phyloP scores from a whole-genome alignment of 1,140 invertebrate species.

The Centruroides vittatus region DNA sequence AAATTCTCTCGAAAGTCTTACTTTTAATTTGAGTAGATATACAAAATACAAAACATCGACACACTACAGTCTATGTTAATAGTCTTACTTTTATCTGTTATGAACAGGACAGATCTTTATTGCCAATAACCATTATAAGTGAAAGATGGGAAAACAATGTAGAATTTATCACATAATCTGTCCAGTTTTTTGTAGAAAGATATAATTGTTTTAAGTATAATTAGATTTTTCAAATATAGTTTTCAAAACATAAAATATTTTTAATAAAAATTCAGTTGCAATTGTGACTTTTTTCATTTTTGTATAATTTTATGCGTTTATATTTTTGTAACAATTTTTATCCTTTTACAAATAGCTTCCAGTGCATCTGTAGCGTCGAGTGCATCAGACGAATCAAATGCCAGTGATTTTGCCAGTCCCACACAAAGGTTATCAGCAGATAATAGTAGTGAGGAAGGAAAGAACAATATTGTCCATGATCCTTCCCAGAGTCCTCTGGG shows the following conservation, averaged over 20 bases:
- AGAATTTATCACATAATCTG: no score
- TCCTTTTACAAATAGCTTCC: slow-evolving; percentile 1
- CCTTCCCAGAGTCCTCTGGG: slow-evolving; percentile 9
- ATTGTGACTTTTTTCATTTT: not conserved
- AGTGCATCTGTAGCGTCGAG: slow-evolving; percentile 16
- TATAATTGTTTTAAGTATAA: no score
- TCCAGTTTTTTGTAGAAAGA: no score
- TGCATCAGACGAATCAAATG: slow-evolving; percentile 18
- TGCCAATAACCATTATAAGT: no score
- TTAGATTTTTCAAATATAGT: not conserved
- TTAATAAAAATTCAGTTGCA: no score
- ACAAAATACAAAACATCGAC: no score
- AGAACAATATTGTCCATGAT: slow-evolving; percentile 4
- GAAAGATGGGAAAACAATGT: not conserved
- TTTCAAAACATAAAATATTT: not conserved
- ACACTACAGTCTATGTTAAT: no score
- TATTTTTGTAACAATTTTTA: not conserved
- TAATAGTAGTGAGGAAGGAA: slow-evolving; percentile 9
- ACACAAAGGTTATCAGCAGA: slow-evolving; percentile 10
- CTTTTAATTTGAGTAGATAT: no score
- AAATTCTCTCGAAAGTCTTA: no score
- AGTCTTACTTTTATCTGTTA: no score
- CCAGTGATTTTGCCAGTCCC: slow-evolving; percentile 15
- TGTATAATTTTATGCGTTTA: not conserved
- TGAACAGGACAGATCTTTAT: no score